Conservation (phyloP, 2,797 vertebrate species). For the Mallotus villosus region DNA sequence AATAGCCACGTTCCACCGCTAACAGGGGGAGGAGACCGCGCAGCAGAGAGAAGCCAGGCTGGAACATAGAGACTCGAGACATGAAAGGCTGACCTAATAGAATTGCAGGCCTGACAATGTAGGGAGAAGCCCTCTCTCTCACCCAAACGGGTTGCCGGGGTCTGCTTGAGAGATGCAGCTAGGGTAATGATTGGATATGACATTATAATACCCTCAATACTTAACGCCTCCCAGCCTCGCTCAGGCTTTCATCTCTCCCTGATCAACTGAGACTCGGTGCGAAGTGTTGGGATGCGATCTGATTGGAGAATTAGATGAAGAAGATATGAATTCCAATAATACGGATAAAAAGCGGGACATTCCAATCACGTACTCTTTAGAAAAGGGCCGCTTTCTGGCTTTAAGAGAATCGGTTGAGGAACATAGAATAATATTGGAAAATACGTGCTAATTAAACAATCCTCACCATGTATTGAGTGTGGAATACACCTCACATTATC, state of each 20-base stretch:
- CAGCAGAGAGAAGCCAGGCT: background rate
- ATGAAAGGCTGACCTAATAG: background rate
- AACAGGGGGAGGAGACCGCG: background rate
- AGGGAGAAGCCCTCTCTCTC: background rate
- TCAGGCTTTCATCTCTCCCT: constrained; percentile 18
- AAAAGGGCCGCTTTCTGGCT: too few relatives aligned
- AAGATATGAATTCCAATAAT: background rate
- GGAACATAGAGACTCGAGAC: background rate
- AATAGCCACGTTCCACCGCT: background rate
- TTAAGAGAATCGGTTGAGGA: too few relatives aligned
- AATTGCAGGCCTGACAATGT: background rate
- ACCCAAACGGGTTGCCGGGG: background rate
- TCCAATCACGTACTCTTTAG: background rate
- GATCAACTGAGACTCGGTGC: background rate
- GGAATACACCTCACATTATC: constrained; percentile 8
- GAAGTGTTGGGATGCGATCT: background rate
- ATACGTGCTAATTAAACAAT: constrained; percentile 9
- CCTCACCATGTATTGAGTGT: background rate
- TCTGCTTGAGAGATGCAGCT: background rate
- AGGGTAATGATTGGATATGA: background rate
- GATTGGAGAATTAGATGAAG: constrained; percentile 6
- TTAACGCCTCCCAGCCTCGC: background rate
- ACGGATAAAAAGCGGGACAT: background rate
- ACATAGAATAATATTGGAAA: too few relatives aligned
- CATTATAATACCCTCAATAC: background rate